Evolutionary conservation across 1,140 invertebrate species (phyloP), one percentile per base, ranked within the genome.

Genomic region (Helicoverpa armigera): DNA sequence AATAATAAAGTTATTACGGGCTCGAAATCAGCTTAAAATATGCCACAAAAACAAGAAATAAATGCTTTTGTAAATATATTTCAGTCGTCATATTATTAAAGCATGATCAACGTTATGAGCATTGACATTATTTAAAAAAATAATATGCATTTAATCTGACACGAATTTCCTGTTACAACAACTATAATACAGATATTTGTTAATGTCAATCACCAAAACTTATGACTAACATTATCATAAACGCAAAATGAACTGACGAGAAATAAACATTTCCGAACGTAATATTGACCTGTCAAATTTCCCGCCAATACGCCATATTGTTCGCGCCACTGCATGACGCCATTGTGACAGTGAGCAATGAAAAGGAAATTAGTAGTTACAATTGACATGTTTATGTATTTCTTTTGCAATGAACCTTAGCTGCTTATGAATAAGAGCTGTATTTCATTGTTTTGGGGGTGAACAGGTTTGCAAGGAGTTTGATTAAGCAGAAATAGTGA

Each of bases 361-460:
- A 89, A 88, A 91, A 91, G 91, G 92, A 93, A 94, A 94, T 92
- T 90, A 92, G 92, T 94, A 93, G 91, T 93, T 90, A 87, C 87
- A 88, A 69, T 81, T 70, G 83, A 80, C 80, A 86, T 83, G 72
- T 77, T 69, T 76, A 50, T 78, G 73, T 12, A 43, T 53, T 85
- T 31, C 75, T 61, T 31, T 58, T n/a, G 31, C 72, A 2, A 63
- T 81, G 60, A 56, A 58, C 79, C 54, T 86, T 84, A 83, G 81
- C 10, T 3, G 1, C 13, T 5, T 61, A 16, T 2, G 4, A 11
- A 16, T 86, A 84, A 89, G 61, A 61, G 83, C 80, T 0, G 43
- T 54, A 29, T 72, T 72, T 12, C 13, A 31, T 79, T 61, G 18
- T 72, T 70, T 10, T 16, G 23, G n/a, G 4, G n/a, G 14, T n/a